Percentiles rank a stretch among this genome's conserved stretches.
Conservation (phyloP, 2,797 vertebrate species). For the Scyliorhinus canicula region DNA sequence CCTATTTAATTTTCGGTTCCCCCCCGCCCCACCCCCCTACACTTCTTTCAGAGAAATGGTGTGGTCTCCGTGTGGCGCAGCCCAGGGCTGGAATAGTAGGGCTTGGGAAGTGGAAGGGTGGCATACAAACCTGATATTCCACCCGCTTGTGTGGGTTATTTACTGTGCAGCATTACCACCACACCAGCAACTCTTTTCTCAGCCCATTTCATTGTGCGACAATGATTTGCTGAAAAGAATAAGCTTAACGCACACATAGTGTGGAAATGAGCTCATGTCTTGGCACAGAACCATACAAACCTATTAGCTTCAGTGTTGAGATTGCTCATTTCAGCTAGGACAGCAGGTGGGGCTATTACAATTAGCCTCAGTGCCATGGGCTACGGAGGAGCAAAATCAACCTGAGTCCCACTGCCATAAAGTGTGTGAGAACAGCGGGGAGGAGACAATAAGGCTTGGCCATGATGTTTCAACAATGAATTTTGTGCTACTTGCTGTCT, state of each 20-base stretch:
- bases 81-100: not conserved
- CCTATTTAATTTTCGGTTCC: not conserved
- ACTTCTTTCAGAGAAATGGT: not conserved
- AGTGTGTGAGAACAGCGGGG: not conserved
- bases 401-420: not conserved
- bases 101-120: not conserved
- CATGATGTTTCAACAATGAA: not conserved
- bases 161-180: not conserved
- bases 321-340: not conserved
- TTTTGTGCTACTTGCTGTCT: not conserved
- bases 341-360: not conserved
- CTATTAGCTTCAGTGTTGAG: not conserved
- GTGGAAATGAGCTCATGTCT: not conserved
- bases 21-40: too few relatives aligned
- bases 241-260: not conserved
- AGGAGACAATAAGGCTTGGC: not conserved
- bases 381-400: not conserved
- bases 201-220: not conserved
- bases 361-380: not conserved
- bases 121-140: not conserved
- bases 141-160: not conserved
- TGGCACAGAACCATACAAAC: not conserved
- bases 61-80: not conserved
- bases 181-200: not conserved
- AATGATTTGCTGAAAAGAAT: slow-evolving; percentile 1